A percentile compares a stretch with the other conserved stretches of the same genome.
Evolutionary conservation across 92 coral and sea anemone genomes (phyloP).

Genomic region (Epizoanthus fatuus): DNA sequence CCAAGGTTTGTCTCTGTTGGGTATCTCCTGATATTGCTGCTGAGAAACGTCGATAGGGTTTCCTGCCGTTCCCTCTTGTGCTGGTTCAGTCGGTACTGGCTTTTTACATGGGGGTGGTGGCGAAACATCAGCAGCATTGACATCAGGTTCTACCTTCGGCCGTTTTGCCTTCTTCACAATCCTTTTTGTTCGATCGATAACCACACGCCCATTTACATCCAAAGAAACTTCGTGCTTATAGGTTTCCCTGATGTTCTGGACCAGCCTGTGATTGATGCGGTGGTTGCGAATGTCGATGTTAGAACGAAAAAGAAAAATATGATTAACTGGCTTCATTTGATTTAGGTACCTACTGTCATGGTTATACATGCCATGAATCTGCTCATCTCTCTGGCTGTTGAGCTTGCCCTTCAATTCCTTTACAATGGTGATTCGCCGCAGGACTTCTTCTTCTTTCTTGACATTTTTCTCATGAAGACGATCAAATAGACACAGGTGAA

Average conservation of each 20-base stretch:
- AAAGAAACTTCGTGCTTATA: constrained; percentile 9
- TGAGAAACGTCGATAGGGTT: neutral
- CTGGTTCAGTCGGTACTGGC: neutral
- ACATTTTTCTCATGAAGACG: constrained; percentile 68
- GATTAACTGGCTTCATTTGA: constrained; percentile 64
- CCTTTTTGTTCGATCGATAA: constrained; percentile 40
- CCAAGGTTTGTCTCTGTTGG: neutral
- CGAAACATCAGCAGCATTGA: no score
- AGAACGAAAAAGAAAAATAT: constrained; percentile 60
- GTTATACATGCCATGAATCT: constrained; percentile 57
- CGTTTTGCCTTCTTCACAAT: constrained; percentile 3
- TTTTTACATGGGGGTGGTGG: neutral
- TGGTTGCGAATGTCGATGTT: constrained; percentile 62
- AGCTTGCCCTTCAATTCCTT: constrained; percentile 59
- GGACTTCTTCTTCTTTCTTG: constrained; percentile 49
- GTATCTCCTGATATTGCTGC: neutral
- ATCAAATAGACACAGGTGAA: constrained; percentile 66
- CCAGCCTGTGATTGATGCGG: constrained; percentile 10
- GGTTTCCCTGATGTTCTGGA: neutral
- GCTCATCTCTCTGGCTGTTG: constrained; percentile 69
- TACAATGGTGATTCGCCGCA: constrained; percentile 50
- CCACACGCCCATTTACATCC: constrained; percentile 53
- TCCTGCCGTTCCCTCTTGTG: neutral
- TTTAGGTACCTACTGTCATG: constrained; percentile 57
- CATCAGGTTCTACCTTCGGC: neutral